Conservation (phyloP, 1,140 invertebrate genomes). For the Pseudobourletiella spinata region DNA sequence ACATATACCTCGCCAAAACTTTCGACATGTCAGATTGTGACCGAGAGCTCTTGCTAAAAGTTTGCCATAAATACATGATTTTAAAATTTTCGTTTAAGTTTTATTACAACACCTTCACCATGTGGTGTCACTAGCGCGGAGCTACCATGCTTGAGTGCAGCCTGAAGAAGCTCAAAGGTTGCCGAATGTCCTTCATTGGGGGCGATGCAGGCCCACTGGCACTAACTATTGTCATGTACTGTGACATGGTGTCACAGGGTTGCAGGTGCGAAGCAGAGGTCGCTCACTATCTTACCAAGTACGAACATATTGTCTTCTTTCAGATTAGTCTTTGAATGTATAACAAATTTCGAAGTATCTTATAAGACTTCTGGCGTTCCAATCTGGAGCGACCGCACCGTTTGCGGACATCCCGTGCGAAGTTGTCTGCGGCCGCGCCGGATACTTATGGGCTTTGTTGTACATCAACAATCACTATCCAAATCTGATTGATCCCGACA, state of each 20-base stretch:
- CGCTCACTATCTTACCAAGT: neutral
- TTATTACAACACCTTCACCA: too few species aligned
- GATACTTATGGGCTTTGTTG: constrained; percentile 69
- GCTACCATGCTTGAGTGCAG: constrained; percentile 43
- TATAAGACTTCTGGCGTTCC: constrained; percentile 46
- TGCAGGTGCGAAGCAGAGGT: neutral
- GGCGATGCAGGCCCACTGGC: constrained; percentile 67
- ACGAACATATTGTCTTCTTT: neutral
- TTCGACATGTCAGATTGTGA: neutral
- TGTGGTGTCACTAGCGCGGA: constrained; percentile 44
- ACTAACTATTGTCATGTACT: constrained; percentile 52
- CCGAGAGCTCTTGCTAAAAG: neutral
- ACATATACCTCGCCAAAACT: constrained; percentile 39
- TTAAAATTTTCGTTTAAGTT: constrained; percentile 1
- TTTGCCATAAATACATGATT: neutral
- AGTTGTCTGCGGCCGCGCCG: constrained; percentile 70
- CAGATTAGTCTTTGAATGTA: too few species aligned
- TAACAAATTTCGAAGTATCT: constrained; percentile 40
- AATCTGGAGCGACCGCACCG: constrained; percentile 37
- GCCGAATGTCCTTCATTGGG: constrained; percentile 59
- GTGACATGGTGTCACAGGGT: neutral
- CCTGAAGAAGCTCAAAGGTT: constrained; percentile 43
- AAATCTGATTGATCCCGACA: constrained; percentile 10
- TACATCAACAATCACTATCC: constrained; percentile 57
- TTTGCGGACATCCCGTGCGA: constrained; percentile 59